Evolutionary conservation across 2,797 vertebrate genomes (phyloP), one percentile per base, ranked within the genome.

Genomic region (Pempheris klunzingeri): DNA sequence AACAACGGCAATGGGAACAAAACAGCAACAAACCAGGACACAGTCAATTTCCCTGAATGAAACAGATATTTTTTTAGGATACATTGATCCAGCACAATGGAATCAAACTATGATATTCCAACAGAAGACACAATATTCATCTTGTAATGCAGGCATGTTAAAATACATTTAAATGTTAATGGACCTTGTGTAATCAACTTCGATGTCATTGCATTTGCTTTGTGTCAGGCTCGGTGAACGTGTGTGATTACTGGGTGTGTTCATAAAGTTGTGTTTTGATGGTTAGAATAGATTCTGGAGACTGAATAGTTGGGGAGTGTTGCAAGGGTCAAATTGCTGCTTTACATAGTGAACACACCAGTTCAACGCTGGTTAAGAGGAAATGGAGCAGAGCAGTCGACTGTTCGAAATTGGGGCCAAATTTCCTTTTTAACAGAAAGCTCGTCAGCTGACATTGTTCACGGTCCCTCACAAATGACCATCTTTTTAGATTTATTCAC

Each of bases 291-390:
- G 20, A 39, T 5, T 39, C 3, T 44, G 28, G 26, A 69, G 52
- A 55, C 26, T 5, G 47, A 71, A 12, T 0, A 68, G 63, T 47
- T 0, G 0, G 43, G 36, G 8, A 38, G 39, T 4, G 26, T 60
- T 26, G 17, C n/a, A 8, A 20, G 54, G 55, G 57, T 88, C 79
- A 71, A 12, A 43, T 86, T 49, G 52, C 82, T 74, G 77, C 61
- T 92, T 90, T 88, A 72, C 83, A 83, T 85, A 11, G 44, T 32
- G 15, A 76, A 32, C 55, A 39, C 49, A 61, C 28, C 3, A 32
- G 36, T 17, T 30, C 4, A 12, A 54, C 28, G 5, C 38, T 9
- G 47, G 34, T 47, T 28, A 32, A 18, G 26, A 49, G 14, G 26
- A 72, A 58, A 54, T 43, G 50, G 32, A 73, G 57, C 15, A 38